Conservation (phyloP, 2,797 vertebrate species). For the Lophius americanus region DNA sequence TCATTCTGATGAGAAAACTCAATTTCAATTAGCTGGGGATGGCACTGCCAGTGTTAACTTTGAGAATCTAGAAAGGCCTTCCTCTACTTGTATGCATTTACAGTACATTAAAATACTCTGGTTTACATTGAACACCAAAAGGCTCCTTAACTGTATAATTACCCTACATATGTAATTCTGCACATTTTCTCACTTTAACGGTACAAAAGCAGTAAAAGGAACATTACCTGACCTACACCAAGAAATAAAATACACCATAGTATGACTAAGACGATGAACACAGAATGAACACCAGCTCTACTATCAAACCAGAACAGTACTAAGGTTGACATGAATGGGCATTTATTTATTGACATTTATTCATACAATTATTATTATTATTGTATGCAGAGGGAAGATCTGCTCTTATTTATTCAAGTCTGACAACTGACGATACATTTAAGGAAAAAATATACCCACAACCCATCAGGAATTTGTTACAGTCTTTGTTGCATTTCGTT, state of each 20-base stretch:
- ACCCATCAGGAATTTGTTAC: too few species aligned
- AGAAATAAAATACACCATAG: not conserved
- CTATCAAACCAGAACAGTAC: conserved; percentile 3
- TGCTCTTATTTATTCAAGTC: conserved; percentile 1
- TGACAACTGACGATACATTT: not conserved
- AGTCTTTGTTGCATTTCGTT: too few species aligned
- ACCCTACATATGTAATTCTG: not conserved
- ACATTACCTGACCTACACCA: not conserved
- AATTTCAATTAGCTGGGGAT: conserved; percentile 29
- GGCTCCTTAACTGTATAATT: not conserved
- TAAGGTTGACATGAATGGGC: not conserved
- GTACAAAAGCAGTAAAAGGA: not conserved
- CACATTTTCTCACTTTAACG: not conserved
- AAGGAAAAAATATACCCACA: not conserved
- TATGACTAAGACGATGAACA: conserved; percentile 2
- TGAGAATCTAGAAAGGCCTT: conserved; percentile 14
- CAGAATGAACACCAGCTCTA: not conserved
- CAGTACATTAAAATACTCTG: not conserved
- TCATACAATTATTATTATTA: conserved; percentile 17
- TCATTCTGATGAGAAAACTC: conserved; percentile 35
- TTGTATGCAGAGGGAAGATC: not conserved
- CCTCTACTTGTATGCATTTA: not conserved
- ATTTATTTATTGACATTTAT: conserved; percentile 16
- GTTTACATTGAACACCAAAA: conserved; percentile 19
- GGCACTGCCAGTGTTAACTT: conserved; percentile 1